A percentile compares a stretch with the other conserved stretches of the same genome.
Evolutionary conservation across 2,113 vertebrate species (phyloP).

Genomic region (Caranx melampygus): DNA sequence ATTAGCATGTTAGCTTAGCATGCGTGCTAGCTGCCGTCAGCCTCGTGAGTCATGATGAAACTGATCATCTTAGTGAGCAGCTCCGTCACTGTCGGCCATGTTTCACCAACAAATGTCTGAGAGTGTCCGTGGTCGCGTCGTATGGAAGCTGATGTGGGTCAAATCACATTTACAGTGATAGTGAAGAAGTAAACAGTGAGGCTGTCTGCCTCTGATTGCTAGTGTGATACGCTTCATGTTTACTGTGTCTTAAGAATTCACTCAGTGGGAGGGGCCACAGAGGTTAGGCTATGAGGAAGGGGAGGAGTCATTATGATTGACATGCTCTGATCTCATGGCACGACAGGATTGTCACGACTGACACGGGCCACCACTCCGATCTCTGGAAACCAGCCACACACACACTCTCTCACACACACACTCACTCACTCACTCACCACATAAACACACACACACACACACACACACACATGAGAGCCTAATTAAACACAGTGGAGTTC

Average conservation of each 20-base stretch:
- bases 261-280: not conserved
- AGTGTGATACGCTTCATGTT: too few relatives aligned
- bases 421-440: not conserved
- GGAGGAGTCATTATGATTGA: not conserved
- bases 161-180: too few relatives aligned
- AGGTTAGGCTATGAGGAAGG: not conserved
- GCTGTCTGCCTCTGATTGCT: too few relatives aligned
- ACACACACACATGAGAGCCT: not conserved
- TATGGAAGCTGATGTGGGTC: too few relatives aligned
- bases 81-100: too few relatives aligned
- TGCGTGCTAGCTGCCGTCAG: too few relatives aligned
- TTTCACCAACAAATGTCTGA: too few relatives aligned
- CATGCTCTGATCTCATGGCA: not conserved
- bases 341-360: slow-evolving; percentile 1
- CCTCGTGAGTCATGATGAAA: too few relatives aligned
- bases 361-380: slow-evolving; percentile 13
- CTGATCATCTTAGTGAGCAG: too few relatives aligned
- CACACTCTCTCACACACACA: not conserved
- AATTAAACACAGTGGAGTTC: slow-evolving; percentile 40
- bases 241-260: not conserved
- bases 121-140: too few relatives aligned
- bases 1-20: too few relatives aligned
- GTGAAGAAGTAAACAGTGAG: too few relatives aligned
- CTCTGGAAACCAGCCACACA: not conserved
- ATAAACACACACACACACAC: not conserved